Evolutionary conservation across 2,797 vertebrate species (phyloP).

Genomic region (Limosa lapponica): DNA sequence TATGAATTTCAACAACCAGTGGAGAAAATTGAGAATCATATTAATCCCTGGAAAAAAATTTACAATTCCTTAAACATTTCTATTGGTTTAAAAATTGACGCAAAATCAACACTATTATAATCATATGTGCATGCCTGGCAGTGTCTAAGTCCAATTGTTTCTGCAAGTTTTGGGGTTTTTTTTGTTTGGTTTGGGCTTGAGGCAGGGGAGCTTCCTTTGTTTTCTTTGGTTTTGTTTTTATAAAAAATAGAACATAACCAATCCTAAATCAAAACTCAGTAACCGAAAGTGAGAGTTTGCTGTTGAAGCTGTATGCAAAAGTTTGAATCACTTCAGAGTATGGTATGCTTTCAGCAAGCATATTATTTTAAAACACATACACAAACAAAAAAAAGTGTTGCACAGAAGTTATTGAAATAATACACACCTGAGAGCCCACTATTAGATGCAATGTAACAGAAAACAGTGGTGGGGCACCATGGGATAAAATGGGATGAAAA

Average conservation of each 20-base stretch:
- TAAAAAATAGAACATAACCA: background rate
- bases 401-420: background rate
- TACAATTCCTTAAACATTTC: background rate
- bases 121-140: rapidly evolving
- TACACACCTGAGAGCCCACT: background rate
- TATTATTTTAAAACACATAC: background rate
- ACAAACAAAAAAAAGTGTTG: background rate
- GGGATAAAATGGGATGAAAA: background rate
- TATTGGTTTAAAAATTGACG: background rate
- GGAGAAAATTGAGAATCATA: background rate
- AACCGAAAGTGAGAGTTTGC: background rate
- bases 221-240: background rate
- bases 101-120: background rate
- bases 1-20: background rate
- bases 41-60: background rate
- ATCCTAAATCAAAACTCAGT: background rate
- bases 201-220: rapidly evolving
- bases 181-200: background rate
- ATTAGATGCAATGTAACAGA: background rate
- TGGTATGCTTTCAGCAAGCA: background rate
- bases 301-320: background rate
- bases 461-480: background rate
- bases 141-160: background rate
- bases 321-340: background rate
- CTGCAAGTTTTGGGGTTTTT: rapidly evolving